phyloP scores from a whole-genome alignment of 2,888 invertebrate genomes.

The Lepidochitona cinerea region DNA sequence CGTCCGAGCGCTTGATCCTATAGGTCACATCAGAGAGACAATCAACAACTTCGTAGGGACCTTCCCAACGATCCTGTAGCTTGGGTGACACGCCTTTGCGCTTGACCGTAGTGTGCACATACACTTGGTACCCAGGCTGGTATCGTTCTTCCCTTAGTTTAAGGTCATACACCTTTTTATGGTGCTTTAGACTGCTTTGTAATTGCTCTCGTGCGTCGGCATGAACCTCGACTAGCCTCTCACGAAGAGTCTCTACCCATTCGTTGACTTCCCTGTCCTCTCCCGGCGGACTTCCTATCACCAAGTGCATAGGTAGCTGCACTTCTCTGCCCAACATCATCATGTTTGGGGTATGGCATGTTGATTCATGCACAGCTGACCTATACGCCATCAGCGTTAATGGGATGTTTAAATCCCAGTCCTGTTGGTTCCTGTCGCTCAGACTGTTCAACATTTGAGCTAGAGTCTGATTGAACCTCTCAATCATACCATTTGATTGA shows the following conservation, averaged over 20 bases:
- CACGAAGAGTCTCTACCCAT: not conserved
- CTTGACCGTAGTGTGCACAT: not conserved
- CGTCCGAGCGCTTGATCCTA: not conserved
- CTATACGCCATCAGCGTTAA: constrained; percentile 24
- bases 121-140: not conserved
- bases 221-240: not conserved
- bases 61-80: not conserved
- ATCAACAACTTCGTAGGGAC: not conserved
- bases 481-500: constrained; percentile 28
- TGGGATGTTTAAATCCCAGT: constrained; percentile 29
- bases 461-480: constrained; percentile 28
- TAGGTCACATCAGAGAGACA: not conserved
- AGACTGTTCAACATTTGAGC: constrained; percentile 20
- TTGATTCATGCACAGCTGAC: constrained; percentile 16
- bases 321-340: constrained; percentile 22
- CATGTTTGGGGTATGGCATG: too few species aligned
- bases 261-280: not conserved
- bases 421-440: constrained; percentile 17
- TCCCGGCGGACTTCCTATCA: not conserved
- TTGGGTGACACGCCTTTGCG: not conserved
- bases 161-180: not conserved
- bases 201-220: not conserved
- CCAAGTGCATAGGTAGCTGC: constrained; percentile 13
- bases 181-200: not conserved
- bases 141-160: not conserved